Percentiles rank a stretch among this genome's conserved stretches.
These are phyloP conservation scores for Drosophila setifemur DNA, from an alignment of 1,140 invertebrate genomes.

Conservation along the genomic window DNA sequence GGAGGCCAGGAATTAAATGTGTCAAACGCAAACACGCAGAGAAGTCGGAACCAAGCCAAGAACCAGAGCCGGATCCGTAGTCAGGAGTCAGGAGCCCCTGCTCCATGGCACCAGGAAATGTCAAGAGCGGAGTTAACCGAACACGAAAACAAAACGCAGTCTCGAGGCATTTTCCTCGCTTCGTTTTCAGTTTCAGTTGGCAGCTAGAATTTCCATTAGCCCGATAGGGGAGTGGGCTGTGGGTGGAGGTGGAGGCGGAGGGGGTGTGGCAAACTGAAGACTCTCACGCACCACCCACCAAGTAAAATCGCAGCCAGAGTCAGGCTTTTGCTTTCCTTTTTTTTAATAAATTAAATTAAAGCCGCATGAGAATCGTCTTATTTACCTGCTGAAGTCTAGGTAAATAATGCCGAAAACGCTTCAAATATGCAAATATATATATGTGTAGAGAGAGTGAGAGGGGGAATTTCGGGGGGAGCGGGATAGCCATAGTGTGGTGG, in stretches of 20 bases:
- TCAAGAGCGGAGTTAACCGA: constrained; percentile 70
- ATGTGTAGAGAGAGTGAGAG: not conserved
- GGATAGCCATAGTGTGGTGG: constrained; percentile 4
- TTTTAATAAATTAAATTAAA: constrained; percentile 81
- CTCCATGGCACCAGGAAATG: constrained; percentile 65
- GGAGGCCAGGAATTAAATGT: constrained; percentile 66
- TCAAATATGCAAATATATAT: constrained; percentile 52
- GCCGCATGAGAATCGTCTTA: constrained; percentile 71
- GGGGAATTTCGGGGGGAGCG: constrained; percentile 10
- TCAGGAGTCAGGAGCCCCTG: constrained; percentile 9
- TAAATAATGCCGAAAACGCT: constrained; percentile 56
- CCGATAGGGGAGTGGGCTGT: constrained; percentile 8
- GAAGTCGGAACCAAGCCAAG: not conserved
- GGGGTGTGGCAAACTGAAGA: constrained; percentile 52
- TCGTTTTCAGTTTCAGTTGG: constrained; percentile 51
- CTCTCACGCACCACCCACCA: constrained; percentile 54
- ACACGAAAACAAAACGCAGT: constrained; percentile 77
- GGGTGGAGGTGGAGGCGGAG: too few relatives aligned
- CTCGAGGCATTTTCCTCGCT: constrained; percentile 47
- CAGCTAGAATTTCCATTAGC: constrained; percentile 49
- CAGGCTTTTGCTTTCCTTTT: constrained; percentile 4
- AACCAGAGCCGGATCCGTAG: constrained; percentile 17
- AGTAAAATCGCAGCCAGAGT: constrained; percentile 40
- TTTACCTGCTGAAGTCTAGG: constrained; percentile 51
- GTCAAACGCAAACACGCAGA: constrained; percentile 78